phyloP scores from a whole-genome alignment of 2,797 vertebrate species.

The Anolis apletophallus region DNA sequence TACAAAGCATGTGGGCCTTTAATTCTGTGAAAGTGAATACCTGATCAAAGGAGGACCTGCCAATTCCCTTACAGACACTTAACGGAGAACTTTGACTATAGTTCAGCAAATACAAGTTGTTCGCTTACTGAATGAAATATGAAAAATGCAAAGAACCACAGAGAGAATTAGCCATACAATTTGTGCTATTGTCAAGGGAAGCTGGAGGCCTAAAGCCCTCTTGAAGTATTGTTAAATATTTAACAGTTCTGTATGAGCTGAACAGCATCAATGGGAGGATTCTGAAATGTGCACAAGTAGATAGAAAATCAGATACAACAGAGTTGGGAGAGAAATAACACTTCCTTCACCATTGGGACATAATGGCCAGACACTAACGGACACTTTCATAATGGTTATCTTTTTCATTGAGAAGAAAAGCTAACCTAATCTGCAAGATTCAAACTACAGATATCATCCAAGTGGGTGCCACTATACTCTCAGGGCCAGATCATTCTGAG shows the following conservation, averaged over 20 bases:
- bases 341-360: slow-evolving; percentile 45
- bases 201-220: slow-evolving; percentile 42
- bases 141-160: neutral
- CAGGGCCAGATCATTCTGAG: neutral
- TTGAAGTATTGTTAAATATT: slow-evolving; percentile 55
- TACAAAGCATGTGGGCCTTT: slow-evolving; percentile 38
- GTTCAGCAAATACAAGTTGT: slow-evolving; percentile 58
- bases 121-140: slow-evolving; percentile 20
- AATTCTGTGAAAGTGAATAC: slow-evolving; percentile 60
- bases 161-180: slow-evolving; percentile 54
- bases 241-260: slow-evolving; percentile 41
- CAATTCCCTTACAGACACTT: slow-evolving; percentile 50
- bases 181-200: slow-evolving; percentile 41
- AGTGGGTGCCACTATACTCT: neutral
- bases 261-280: slow-evolving; percentile 34
- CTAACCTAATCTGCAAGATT: neutral
- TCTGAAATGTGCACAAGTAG: slow-evolving; percentile 38
- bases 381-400: neutral
- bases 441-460: neutral
- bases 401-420: slow-evolving; percentile 6
- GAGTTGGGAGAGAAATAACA: neutral
- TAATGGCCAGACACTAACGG: slow-evolving; percentile 44
- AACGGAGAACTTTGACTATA: slow-evolving; percentile 39
- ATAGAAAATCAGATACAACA: slow-evolving; percentile 58
- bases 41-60: slow-evolving; percentile 33